phyloP scores from a whole-genome alignment of 2,888 invertebrate species.

The Yponomeuta sedellus region DNA sequence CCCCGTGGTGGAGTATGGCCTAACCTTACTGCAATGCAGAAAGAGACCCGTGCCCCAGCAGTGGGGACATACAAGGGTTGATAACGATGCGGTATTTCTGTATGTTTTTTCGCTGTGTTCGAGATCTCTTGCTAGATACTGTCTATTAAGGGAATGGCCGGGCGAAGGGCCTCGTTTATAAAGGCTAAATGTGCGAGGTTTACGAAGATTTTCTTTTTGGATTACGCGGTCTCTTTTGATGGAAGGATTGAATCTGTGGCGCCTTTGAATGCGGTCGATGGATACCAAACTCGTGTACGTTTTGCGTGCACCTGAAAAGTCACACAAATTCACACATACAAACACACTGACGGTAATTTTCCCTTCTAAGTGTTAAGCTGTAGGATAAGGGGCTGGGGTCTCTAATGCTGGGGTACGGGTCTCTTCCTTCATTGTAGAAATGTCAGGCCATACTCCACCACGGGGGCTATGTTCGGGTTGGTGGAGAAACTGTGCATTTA shows the following conservation, averaged over 20 bases:
- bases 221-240: not conserved
- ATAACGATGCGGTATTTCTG: constrained; percentile 26
- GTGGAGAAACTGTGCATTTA: too few species aligned
- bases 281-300: not conserved
- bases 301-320: not conserved
- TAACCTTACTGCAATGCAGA: too few species aligned
- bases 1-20: too few species aligned
- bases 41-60: too few species aligned
- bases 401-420: too few species aligned
- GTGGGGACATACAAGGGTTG: too few species aligned
- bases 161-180: constrained; percentile 22
- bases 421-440: too few species aligned
- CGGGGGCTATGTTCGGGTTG: too few species aligned
- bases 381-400: too few species aligned
- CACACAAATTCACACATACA: not conserved
- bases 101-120: constrained; percentile 40
- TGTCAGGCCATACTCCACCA: too few species aligned
- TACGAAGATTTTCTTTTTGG: constrained; percentile 2
- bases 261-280: not conserved
- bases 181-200: constrained; percentile 6
- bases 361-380: too few species aligned
- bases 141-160: constrained; percentile 67
- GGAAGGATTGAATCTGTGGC: not conserved
- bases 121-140: constrained; percentile 30
- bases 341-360: too few species aligned